Conservation (phyloP, 2,888 invertebrate genomes). For the Agrilus biguttatus region DNA sequence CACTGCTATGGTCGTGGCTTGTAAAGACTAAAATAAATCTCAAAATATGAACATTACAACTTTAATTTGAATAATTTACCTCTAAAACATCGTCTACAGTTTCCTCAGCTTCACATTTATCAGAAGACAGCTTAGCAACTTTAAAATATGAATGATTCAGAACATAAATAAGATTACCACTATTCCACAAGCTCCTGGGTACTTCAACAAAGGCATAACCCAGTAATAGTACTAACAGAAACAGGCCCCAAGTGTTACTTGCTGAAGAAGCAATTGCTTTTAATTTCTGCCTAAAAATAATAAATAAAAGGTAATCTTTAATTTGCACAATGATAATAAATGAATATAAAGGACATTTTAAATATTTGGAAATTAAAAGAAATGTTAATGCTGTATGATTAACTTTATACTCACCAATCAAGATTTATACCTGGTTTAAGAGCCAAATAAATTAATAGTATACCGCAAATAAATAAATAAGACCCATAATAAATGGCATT, state of each 20-base stretch:
- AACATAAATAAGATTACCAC: constrained; percentile 71
- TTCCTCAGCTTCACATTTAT: constrained; percentile 95
- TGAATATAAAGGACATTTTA: neutral
- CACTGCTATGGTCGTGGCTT: constrained; percentile 65
- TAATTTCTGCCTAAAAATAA: constrained; percentile 52
- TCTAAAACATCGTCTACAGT: constrained; percentile 89
- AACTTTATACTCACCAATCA: constrained; percentile 50
- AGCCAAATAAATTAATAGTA: constrained; percentile 88
- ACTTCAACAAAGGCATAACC: constrained; percentile 96
- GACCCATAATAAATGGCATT: constrained; percentile 98
- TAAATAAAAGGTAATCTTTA: neutral
- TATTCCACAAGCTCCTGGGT: constrained; percentile 81
- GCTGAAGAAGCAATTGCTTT: constrained; percentile 97
- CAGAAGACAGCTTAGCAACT: constrained; percentile 83
- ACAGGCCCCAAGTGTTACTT: constrained; percentile 98
- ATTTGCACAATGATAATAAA: too few relatives aligned
- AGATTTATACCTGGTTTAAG: constrained; percentile 76
- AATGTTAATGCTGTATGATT: neutral
- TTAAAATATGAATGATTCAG: constrained; percentile 83
- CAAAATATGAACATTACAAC: neutral
- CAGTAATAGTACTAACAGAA: constrained; percentile 80
- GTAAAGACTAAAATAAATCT: constrained; percentile 52
- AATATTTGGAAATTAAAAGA: neutral
- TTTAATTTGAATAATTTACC: constrained; percentile 34
- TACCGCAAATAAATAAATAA: constrained; percentile 85